A percentile compares a stretch with the other conserved stretches of the same genome.
These are phyloP conservation scores for Miltochrista miniata DNA, from an alignment of 2,888 invertebrate species.

Conservation along the genomic window DNA sequence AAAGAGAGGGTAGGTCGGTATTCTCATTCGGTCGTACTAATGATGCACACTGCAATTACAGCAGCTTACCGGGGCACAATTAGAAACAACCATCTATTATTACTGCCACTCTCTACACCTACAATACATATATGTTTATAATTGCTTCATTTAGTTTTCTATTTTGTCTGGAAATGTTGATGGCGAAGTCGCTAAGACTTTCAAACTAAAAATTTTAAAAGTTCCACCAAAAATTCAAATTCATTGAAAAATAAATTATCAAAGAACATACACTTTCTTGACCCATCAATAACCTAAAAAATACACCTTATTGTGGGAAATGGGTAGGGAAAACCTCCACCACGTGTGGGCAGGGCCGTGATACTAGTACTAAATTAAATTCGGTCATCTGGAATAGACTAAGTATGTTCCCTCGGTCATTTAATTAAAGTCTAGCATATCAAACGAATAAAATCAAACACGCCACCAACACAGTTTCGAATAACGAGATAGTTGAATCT, in stretches of 20 bases:
- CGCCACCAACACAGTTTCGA: neutral
- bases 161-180: conserved; percentile 9
- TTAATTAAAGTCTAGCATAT: neutral
- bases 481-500: neutral
- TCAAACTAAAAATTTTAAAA: too few relatives aligned
- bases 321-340: too few relatives aligned
- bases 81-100: conserved; percentile 57
- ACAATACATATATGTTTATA: conserved; percentile 28
- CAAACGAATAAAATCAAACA: neutral
- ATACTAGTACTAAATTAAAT: too few relatives aligned
- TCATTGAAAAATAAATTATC: too few relatives aligned
- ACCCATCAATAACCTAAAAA: too few relatives aligned
- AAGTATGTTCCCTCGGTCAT: too few relatives aligned
- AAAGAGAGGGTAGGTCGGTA: conserved; percentile 16
- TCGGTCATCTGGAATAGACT: too few relatives aligned
- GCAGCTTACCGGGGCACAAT: conserved; percentile 50
- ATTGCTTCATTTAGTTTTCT: conserved; percentile 45
- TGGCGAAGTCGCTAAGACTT: too few relatives aligned
- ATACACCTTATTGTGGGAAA: too few relatives aligned
- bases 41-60: conserved; percentile 63
- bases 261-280: too few relatives aligned
- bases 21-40: conserved; percentile 44
- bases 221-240: too few relatives aligned
- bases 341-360: too few relatives aligned
- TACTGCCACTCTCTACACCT: conserved; percentile 31